Evolutionary conservation across 2,797 vertebrate species (phyloP).

Genomic region (Phalanger gymnotis): DNA sequence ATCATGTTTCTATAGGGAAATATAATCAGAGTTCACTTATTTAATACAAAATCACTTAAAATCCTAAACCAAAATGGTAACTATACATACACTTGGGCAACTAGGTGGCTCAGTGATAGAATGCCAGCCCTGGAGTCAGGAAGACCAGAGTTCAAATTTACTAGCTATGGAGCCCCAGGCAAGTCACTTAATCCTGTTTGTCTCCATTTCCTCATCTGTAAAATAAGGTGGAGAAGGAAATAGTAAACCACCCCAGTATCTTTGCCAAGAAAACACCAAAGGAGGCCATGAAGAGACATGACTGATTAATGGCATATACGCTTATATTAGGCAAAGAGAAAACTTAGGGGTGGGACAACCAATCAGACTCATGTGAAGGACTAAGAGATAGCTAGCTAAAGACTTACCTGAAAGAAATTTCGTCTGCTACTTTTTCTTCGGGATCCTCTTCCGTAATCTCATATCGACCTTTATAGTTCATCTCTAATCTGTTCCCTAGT

Average conservation of each 20-base stretch:
- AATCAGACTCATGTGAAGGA: background rate
- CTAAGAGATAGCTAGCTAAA: background rate
- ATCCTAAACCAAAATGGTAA: background rate
- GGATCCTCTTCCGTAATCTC: conserved; percentile 93
- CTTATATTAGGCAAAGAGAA: background rate
- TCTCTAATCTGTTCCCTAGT: conserved; percentile 90
- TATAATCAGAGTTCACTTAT: conserved; percentile 1
- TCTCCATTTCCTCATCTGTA: background rate
- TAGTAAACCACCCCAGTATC: background rate
- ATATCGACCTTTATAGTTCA: conserved; percentile 93
- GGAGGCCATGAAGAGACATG: background rate
- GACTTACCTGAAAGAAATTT: conserved; percentile 93
- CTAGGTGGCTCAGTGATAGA: background rate
- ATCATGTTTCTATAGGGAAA: conserved; percentile 17
- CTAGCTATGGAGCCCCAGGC: background rate
- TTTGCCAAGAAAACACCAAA: background rate
- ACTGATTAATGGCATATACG: background rate
- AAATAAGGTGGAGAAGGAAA: background rate
- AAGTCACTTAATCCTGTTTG: background rate
- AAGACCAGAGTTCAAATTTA: background rate
- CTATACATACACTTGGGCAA: background rate
- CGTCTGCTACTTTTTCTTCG: conserved; percentile 92
- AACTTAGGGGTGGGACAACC: background rate
- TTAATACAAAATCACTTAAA: conserved; percentile 6
- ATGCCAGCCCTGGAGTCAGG: background rate